Conservation (phyloP, 2,797 vertebrate genomes). For the Octomys mimax region DNA sequence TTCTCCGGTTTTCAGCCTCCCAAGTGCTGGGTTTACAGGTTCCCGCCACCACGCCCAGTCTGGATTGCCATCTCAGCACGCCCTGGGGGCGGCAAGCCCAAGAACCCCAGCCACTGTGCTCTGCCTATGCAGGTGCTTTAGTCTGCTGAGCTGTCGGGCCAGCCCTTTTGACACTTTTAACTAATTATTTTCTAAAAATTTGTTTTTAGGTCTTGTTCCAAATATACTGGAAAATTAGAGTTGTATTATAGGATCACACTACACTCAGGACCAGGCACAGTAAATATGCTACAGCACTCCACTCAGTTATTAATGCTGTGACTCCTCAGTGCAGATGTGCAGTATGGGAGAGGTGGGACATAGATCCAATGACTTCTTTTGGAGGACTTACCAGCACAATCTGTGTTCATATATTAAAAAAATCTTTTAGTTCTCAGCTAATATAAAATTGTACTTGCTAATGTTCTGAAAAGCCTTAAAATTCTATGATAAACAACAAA, state of each 20-base stretch:
- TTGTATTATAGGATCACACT: constrained; percentile 6
- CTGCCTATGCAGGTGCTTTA: no score
- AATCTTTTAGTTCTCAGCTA: constrained; percentile 4
- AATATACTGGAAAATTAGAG: background rate
- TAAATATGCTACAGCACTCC: background rate
- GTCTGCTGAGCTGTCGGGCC: no score
- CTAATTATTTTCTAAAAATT: constrained; percentile 15
- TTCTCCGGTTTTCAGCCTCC: no score
- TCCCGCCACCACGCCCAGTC: no score
- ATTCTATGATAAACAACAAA: background rate
- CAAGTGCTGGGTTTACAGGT: no score
- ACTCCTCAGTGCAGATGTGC: background rate
- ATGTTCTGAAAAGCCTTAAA: constrained; percentile 11
- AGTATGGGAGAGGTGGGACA: background rate
- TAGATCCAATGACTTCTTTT: constrained; percentile 1
- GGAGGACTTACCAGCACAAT: constrained; percentile 22
- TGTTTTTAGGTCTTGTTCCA: constrained; percentile 9
- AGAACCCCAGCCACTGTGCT: no score
- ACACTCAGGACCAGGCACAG: background rate
- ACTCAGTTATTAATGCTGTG: background rate
- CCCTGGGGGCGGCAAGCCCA: no score
- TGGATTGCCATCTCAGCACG: no score
- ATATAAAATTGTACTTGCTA: constrained; percentile 32
- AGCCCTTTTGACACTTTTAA: constrained; percentile 6
- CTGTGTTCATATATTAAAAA: background rate